Evolutionary conservation across 2,113 vertebrate species (phyloP), one percentile per base, ranked within the genome.

Genomic region (Myrmophylax atrothorax): DNA sequence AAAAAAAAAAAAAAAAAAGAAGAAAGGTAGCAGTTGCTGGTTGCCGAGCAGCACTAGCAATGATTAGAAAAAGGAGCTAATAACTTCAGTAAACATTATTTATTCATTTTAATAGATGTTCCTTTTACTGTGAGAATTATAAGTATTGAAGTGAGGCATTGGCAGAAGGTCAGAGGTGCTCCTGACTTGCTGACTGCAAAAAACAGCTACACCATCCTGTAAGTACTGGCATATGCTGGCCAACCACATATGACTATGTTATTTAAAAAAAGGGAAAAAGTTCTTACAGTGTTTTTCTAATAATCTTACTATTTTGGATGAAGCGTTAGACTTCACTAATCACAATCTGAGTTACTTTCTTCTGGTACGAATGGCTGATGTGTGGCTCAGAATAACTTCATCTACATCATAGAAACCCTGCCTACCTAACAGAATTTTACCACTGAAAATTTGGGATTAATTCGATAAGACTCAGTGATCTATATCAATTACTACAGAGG

Each of bases 181-280:
- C 11, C 35, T 72, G 25, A 67, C 23, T 20, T 89, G 22, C 10
- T 83, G 26, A 31, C 28, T 31, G 7, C 28, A 77, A 69, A 29
- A 80, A 37, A 2, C 7, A 35, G 12, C 13, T 59, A 14, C 9
- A 55, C 4, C 1, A 72, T 80, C n/a, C 14, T 88, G 10, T 13
- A 69, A 66, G 16, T 46, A 14, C 9, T 62, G 23, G 4, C 7
- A 26, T 26, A 4, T 35, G 59, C 16, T 52, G 12, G 19, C 0
- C 12, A 62, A n/a, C 4, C 2, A 10, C 23, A 9, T 15, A 56
- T 15, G 16, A 46, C 6, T 29, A 16, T 7, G 3, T 0, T 29
- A 26, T 59, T 42, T 40, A 6, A 28, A 40, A 29, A 29, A 80
- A 64, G n/a, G 15, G 18, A 49, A 11, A 74, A 73, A 12, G 0